Base-by-base conservation (phyloP, 2,888 invertebrate genomes). In the Andrena dorsata region DNA sequence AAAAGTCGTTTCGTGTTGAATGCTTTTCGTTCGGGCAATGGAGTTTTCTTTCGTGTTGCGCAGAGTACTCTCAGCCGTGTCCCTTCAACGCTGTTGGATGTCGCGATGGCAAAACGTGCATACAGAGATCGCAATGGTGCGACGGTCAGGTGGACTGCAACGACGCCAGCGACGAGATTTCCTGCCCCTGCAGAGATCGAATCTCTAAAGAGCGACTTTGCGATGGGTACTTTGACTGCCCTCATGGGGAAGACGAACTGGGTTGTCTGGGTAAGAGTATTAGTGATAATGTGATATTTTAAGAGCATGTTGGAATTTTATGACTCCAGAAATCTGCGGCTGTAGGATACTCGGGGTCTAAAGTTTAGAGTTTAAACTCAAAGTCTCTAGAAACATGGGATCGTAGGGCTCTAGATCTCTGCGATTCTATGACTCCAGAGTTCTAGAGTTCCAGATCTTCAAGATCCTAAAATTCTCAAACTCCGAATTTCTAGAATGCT, bases 181-280 rank as follows among this genome's bases (percentile, higher is more conserved):
- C 94, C 13, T 98, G 98, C 89, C 95, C 95, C 0, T 98, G 98
- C 91, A 96, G 95, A 77, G 94, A 96, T n/a, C 95, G 97, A 76
- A 95, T 98, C 13, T 95, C 95, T 20, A 94, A 94, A 63, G 94
- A 95, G 2, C 95, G 97, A 85, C 92, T 96, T 0, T 98, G 98
- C 90, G 98, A 98, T 93, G 97, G 97, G 20, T 97, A 97, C 90
- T 95, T 96, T 64, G 98, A 98, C 91, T 98, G 97, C 92, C 98
- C 97, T 0, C 95, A 95, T 88, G 97, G 96, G 26, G 97, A 97
- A 94, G 98, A 98, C 90, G 98, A 98, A 94, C 94, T 96, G 89
- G 97, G 96, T 26, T 98, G 98, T 92, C 96, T 96, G 91, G 97
- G 97, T 97, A 94, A 94, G 91, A 83, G 1, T 13, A 16, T 23